Evolutionary conservation across 2,888 invertebrate genomes (phyloP), one percentile per base, ranked within the genome.

Genomic region (Ypsolopha scabrella): DNA sequence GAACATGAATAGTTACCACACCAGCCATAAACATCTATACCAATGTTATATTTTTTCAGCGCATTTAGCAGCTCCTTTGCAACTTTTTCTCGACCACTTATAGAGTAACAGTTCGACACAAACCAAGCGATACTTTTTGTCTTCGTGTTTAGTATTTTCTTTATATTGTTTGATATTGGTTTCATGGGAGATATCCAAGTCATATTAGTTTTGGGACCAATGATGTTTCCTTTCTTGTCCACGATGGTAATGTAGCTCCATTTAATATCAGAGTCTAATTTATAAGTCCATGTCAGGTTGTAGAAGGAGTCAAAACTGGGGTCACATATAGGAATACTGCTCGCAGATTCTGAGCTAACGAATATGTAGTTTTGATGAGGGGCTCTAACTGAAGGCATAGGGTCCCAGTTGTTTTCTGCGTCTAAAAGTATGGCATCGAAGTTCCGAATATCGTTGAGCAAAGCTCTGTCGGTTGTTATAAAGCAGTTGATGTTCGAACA

Each of bases 391-490:
- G 58, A n/a, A 0, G 76, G 68, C 51, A 66, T 63, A 0, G 43
- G 14, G 14, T 76, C 73, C 76, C 77, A 80, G 52, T 56, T 57
- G 50, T 71, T 72, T 55, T 82, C 79, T 0, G 79, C 80, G 50
- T 90, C 88, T 51, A 89, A 89, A 0, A 90, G 48, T 6, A 90
- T 68, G 0, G 88, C 90, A 46, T 89, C 87, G 39, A 65, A 85
- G 35, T 70, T 56, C 10, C 72, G 64, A 6, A 76, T 65, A 51
- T 87, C 74, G 0, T 67, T 58, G 0, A 82, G 55, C 45, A 58
- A 72, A 4, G 55, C 60, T 50, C 65, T 76, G 6, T 77, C 62
- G 35, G 61, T 68, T 0, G 80, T 87, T 1, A 87, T 61, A 53
- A 64, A 83, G 55, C 90, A 90, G 50, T 88, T 85, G 8, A 61